These are phyloP conservation scores for Bombus difficillimus DNA, from an alignment of 1,140 invertebrate genomes.

Conservation along the genomic window DNA sequence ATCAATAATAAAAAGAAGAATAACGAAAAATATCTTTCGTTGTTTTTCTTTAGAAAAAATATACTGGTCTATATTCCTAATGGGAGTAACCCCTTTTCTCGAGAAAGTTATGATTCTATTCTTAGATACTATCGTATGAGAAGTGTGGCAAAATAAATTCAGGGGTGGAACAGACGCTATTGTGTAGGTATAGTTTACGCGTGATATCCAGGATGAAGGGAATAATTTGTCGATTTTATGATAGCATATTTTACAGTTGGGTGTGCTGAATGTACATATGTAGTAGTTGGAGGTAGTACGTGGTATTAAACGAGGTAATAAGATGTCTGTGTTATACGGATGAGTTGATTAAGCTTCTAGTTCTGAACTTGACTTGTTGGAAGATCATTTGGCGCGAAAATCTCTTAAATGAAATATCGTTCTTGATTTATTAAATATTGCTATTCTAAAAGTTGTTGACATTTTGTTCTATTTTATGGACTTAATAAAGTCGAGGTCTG, in stretches of 20 bases:
- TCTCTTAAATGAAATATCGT: neutral
- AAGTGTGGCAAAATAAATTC: neutral
- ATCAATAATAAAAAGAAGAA: neutral
- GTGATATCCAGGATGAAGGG: neutral
- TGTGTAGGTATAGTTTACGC: neutral
- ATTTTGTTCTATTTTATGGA: neutral
- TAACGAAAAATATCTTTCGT: neutral
- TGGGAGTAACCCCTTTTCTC: neutral
- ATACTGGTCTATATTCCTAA: neutral
- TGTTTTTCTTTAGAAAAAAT: neutral
- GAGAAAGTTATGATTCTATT: neutral
- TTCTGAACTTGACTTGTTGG: neutral
- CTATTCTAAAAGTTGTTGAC: neutral
- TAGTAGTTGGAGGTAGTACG: neutral
- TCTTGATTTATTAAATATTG: neutral
- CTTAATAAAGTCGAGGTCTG: neutral
- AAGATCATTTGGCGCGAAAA: neutral
- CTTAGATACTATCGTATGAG: neutral
- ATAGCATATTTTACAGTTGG: neutral
- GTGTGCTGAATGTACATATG: neutral
- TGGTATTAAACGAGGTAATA: neutral
- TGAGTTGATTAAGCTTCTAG: slow-evolving; percentile 3
- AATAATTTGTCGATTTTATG: neutral
- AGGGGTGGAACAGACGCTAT: neutral
- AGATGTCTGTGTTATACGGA: neutral